Evolutionary conservation across 2,888 invertebrate species (phyloP).

Genomic region (Yponomeuta malinellus): DNA sequence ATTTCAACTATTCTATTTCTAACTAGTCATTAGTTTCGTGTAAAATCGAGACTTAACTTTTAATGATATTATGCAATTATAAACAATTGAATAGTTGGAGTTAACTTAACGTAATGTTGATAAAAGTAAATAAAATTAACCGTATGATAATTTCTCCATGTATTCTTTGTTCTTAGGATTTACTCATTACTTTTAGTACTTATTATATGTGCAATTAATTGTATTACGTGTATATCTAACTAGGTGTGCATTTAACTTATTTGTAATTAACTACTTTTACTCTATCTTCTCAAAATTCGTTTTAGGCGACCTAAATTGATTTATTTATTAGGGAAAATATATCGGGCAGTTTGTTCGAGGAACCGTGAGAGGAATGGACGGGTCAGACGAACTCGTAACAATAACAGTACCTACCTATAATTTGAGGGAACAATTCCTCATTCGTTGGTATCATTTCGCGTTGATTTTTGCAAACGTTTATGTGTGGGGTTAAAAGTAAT

Average conservation of each 20-base stretch:
- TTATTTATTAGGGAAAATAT: slow-evolving; percentile 69
- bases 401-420: slow-evolving; percentile 1
- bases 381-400: neutral
- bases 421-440: neutral
- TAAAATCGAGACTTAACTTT: slow-evolving; percentile 4
- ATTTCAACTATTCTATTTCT: slow-evolving; percentile 45
- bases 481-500: slow-evolving; percentile 11
- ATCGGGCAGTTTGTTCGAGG: slow-evolving; percentile 46
- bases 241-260: slow-evolving; percentile 62
- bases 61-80: slow-evolving; percentile 12
- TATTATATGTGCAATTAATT: slow-evolving; percentile 62
- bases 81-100: slow-evolving; percentile 36
- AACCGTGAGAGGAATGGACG: neutral
- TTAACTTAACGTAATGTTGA: slow-evolving; percentile 42
- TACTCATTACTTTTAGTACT: slow-evolving; percentile 55
- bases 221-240: slow-evolving; percentile 53
- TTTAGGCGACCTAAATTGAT: slow-evolving; percentile 47
- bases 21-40: slow-evolving; percentile 40
- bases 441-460: slow-evolving; percentile 16
- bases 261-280: slow-evolving; percentile 33
- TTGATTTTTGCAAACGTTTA: slow-evolving; percentile 15
- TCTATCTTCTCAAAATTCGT: slow-evolving; percentile 24
- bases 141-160: slow-evolving; percentile 43
- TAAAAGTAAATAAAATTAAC: slow-evolving; percentile 26
- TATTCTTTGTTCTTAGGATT: slow-evolving; percentile 54